Evolutionary conservation across 2,888 invertebrate species (phyloP), one percentile per base, ranked within the genome.

Genomic region (Leucozona laternaria): DNA sequence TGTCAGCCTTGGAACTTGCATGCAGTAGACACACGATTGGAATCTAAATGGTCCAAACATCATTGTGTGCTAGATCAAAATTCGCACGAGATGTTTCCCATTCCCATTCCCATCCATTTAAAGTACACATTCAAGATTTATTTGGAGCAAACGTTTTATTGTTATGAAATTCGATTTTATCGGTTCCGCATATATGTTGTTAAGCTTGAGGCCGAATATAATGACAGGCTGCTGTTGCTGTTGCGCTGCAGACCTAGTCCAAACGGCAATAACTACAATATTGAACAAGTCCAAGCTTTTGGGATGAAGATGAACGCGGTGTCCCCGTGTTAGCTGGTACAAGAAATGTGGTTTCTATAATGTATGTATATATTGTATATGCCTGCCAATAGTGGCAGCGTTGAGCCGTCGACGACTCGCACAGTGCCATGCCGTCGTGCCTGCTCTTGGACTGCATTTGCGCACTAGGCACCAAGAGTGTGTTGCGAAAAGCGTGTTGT

Each of bases 131-230:
- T 37, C 17, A 53, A 37, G 37, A 86, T 78, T 40, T 82, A 86
- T 86, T 79, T 86, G 53, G 86, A 86, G 78, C 82, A 82, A 86
- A 58, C 40, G 62, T 53, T 85, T 71, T 70, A 79, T 82, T 82
- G 82, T 86, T 86, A 86, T 86, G 86, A 86, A 86, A 86, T 86
- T 86, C 75, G 75, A 82, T 82, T 86, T 82, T 86, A 86, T 86
- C 86, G 78, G 86, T 86, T 86, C 86, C 86, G 86, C 77, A 75
- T 75, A 48, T 79, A 43, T 62, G 45, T 79, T 70, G 62, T 37
- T 58, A 22, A 57, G 55, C 13, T 48, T 70, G 17, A 62, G 68
- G 72, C 31, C 77, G 55, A 82, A 78, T 66, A 62, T 70, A 79
- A 79, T 68, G 40, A 28, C 22, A 15, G 15, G 40, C 8, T 40